Conservation (phyloP, 2,113 vertebrate species). For the Anarhynchus alexandrinus region DNA sequence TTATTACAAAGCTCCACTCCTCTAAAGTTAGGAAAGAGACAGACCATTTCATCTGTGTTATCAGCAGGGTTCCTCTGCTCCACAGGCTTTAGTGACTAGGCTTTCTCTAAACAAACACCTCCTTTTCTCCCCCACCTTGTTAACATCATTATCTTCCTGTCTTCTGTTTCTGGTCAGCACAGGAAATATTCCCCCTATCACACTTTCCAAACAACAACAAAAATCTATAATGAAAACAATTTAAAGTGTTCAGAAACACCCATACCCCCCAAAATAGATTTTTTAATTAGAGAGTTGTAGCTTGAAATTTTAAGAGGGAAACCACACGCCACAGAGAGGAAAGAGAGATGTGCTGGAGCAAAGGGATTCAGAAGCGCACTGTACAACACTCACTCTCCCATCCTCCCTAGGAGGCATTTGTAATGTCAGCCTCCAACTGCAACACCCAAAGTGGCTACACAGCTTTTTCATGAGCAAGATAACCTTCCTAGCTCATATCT, state of each 20-base stretch:
- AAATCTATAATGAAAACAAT: neutral
- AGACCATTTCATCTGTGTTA: conserved; percentile 65
- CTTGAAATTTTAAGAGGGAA: neutral
- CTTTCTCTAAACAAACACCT: conserved; percentile 63
- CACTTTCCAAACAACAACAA: neutral
- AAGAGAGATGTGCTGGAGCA: neutral
- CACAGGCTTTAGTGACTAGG: conserved; percentile 28
- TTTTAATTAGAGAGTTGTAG: neutral
- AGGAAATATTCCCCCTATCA: neutral
- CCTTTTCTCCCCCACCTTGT: conserved; percentile 47
- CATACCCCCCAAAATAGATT: neutral
- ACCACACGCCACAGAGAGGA: neutral
- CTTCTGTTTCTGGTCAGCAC: conserved; percentile 42
- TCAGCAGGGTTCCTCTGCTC: conserved; percentile 58
- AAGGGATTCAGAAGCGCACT: neutral
- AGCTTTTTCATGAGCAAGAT: neutral
- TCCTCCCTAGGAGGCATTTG: neutral
- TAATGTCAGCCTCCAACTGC: neutral
- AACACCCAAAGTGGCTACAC: neutral
- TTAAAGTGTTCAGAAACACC: neutral
- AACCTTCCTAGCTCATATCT: neutral
- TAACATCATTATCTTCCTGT: conserved; percentile 50
- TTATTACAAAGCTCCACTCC: conserved; percentile 64
- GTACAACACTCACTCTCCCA: neutral
- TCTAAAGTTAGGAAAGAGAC: conserved; percentile 58